phyloP scores from a whole-genome alignment of 2,888 invertebrate genomes.

The Busseola fusca region DNA sequence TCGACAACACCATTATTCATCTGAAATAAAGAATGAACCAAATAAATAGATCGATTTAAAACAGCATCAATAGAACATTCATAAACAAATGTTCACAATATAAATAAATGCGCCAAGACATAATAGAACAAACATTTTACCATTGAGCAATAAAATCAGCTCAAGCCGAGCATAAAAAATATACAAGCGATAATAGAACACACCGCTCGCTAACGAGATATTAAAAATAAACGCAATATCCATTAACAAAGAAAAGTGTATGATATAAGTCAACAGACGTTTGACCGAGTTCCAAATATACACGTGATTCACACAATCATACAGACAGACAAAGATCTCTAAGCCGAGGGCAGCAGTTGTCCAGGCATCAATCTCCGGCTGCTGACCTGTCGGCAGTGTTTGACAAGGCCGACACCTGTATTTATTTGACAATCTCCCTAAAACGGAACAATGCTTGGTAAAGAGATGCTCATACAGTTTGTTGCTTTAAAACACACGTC shows the following conservation, averaged over 20 bases:
- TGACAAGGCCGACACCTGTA: conserved; percentile 71
- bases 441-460: conserved; percentile 56
- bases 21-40: conserved; percentile 24
- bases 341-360: conserved; percentile 70
- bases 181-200: conserved; percentile 51
- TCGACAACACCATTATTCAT: conserved; percentile 15
- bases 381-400: conserved; percentile 71
- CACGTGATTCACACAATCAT: conserved; percentile 69
- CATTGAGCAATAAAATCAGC: conserved; percentile 56
- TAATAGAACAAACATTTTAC: conserved; percentile 57
- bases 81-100: conserved; percentile 47
- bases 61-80: conserved; percentile 41
- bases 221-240: conserved; percentile 63
- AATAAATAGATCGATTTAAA: conserved; percentile 46
- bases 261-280: conserved; percentile 63
- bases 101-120: conserved; percentile 47
- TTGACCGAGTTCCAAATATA: conserved; percentile 76
- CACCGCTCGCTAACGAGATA: conserved; percentile 56
- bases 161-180: conserved; percentile 48
- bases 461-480: conserved; percentile 55
- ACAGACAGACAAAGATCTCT: conserved; percentile 69
- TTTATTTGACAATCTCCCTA: conserved; percentile 69
- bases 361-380: conserved; percentile 68
- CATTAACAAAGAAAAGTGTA: conserved; percentile 65
- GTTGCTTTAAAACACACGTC: conserved; percentile 56